Base-by-base conservation (phyloP, 1,140 invertebrate genomes). In the Nebria ingens region DNA sequence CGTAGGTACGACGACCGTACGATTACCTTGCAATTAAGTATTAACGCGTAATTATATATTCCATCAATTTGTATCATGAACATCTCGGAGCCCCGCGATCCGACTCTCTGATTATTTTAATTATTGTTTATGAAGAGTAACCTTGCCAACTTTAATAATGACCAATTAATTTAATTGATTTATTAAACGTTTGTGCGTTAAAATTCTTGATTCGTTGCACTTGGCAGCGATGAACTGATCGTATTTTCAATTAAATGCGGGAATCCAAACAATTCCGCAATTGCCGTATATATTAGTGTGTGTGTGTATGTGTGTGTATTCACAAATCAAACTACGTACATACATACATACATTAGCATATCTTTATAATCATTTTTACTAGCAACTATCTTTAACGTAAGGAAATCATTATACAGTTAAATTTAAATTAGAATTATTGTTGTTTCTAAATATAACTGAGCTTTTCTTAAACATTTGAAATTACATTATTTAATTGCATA, bases 61-160 rank as follows among this genome's bases (percentile, higher is more conserved):
- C 58, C 55, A 29, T 54, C 61, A 64, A 65, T 66, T 65, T 63
- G 56, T 58, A 62, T 56, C 56, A 29, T 45, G 40, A 45, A 45
- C 40, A 45, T 45, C 51, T 52, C 20, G 57, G n/a, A n/a, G n/a
- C n/a, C n/a, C 55, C 57, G 50, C 60, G 64, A 67, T 67, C 64
- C 61, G 59, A 59, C 65, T 61, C 59, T 65, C 40, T 65, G 66
- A 67, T 67, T 67, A 67, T 67, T 67, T 67, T 67, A 68, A 68
- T 67, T 68, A 64, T 62, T 61, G 58, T 64, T 68, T 64, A 62
- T 64, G 58, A 58, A 58, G 56, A 58, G 59, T 64, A 64, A 62
- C 62, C 61, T 63, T 66, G 62, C 56, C 40, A 45, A 59, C 61
- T 64, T 64, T 63, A 65, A 66, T 68, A 66, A 45, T 45, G 40